Evolutionary conservation across 2,113 vertebrate species (phyloP).

Genomic region (Microcebus lehilahytsara): DNA sequence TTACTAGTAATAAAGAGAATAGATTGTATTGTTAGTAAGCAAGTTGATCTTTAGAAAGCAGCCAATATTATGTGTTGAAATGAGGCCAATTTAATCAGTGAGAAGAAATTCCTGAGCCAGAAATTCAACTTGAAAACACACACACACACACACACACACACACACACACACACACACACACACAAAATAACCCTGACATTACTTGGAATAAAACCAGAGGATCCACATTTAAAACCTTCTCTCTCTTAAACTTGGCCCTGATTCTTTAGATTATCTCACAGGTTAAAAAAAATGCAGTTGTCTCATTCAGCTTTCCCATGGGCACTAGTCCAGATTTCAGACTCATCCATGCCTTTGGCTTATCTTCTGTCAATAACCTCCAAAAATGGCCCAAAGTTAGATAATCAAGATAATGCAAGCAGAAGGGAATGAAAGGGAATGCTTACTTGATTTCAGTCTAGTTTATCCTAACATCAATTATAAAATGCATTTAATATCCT

Average conservation of each 20-base stretch:
- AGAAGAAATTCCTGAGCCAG: conserved; percentile 42
- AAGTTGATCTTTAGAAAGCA: conserved; percentile 48
- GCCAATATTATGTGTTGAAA: conserved; percentile 37
- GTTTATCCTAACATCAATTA: not conserved
- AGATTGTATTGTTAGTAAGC: conserved; percentile 46
- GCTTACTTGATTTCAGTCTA: not conserved
- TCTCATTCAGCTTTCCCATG: conserved; percentile 41
- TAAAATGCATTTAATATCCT: not conserved
- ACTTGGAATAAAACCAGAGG: conserved; percentile 6
- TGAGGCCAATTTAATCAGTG: conserved; percentile 39
- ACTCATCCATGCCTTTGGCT: not conserved
- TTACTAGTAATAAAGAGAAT: conserved; percentile 32
- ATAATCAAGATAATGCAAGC: not conserved
- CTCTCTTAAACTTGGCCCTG: conserved; percentile 25
- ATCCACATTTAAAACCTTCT: conserved; percentile 2
- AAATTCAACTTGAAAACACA: not conserved
- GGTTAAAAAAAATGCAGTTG: not conserved
- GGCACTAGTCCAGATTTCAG: not conserved
- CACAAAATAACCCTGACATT: not conserved
- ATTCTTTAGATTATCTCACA: conserved; percentile 4
- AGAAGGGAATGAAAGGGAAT: not conserved
- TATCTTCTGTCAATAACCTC: not conserved
- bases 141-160: too few relatives aligned
- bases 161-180: too few relatives aligned
- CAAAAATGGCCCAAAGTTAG: conserved; percentile 9